phyloP scores from a whole-genome alignment of 2,797 vertebrate genomes.

The Anguilla anguilla region DNA sequence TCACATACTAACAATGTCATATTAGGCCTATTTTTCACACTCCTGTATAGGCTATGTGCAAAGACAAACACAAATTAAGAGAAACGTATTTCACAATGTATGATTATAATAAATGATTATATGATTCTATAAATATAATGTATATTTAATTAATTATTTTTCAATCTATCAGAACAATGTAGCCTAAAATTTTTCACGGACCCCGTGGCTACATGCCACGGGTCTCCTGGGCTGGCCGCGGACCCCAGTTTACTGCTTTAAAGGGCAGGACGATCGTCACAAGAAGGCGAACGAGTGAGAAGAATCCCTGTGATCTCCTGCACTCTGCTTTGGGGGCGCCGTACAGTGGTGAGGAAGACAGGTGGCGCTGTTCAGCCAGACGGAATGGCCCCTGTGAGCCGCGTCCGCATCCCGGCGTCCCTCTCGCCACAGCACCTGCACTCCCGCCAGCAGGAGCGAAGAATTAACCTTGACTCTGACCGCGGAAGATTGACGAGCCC shows the following conservation, averaged over 20 bases:
- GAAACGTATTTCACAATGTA: too few relatives aligned
- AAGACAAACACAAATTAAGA: too few relatives aligned
- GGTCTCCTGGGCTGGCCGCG: too few relatives aligned
- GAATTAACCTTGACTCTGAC: slow-evolving; percentile 14
- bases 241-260: background rate
- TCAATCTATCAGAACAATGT: too few relatives aligned
- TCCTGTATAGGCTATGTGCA: too few relatives aligned
- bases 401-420: background rate
- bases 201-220: too few relatives aligned
- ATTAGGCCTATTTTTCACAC: too few relatives aligned
- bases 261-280: background rate
- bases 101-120: too few relatives aligned
- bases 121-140: too few relatives aligned
- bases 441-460: background rate
- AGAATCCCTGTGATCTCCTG: background rate
- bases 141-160: too few relatives aligned
- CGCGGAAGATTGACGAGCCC: background rate
- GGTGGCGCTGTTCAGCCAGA: slow-evolving; percentile 11
- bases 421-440: background rate
- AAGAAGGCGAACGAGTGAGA: background rate
- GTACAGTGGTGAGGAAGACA: background rate
- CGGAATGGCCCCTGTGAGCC: background rate
- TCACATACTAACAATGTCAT: too few relatives aligned
- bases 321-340: background rate
- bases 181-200: too few relatives aligned